Evolutionary conservation across 2,888 invertebrate genomes (phyloP), one percentile per base, ranked within the genome.

Genomic region (Mesorhabditis spiculigera): DNA sequence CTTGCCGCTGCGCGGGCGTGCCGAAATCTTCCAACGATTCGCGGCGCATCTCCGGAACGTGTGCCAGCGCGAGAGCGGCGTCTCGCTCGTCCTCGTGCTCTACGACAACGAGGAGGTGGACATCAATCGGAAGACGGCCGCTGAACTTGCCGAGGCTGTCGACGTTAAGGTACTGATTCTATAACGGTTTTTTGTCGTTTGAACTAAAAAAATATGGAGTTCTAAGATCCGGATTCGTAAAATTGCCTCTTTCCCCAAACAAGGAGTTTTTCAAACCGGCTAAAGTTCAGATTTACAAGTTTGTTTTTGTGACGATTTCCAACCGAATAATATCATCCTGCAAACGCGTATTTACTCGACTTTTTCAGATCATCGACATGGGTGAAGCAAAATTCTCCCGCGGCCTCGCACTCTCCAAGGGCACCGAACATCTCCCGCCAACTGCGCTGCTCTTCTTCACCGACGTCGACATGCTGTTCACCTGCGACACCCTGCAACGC

Each of bases 401-500:
- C 76, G 95, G 93, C 0, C 89, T 91, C 63, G 95, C 94, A 0
- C 86, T 96, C 4, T 92, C 93, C 72, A 89, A 90, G 67, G 95
- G 93, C 0, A 90, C 92, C 4, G 93, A 74, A 16, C 65, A 50
- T 45, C 85, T 86, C 63, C 88, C 89, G 0, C 88, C 89, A 64
- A 90, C 91, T 68, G 91, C 92, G 81, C 88, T 95, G 71, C 88
- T 95, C 79, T 92, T 96, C 85, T 94, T 97, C 86, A 91, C 96
- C 58, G 97, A 98, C 87, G 96, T 97, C 3, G 97, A 97, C 87
- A 95, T 98, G 88, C 90, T 92, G 81, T 93, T 96, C 86, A 91
- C 90, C 74, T 87, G 88, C 45, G 90, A 90, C 73, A 91, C 92
- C 28, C 88, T 98, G 43, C 89, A 91, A 71, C 89, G 94, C 75